Evolutionary conservation across 2,797 vertebrate species (phyloP).

Genomic region (Anguilla megastoma): DNA sequence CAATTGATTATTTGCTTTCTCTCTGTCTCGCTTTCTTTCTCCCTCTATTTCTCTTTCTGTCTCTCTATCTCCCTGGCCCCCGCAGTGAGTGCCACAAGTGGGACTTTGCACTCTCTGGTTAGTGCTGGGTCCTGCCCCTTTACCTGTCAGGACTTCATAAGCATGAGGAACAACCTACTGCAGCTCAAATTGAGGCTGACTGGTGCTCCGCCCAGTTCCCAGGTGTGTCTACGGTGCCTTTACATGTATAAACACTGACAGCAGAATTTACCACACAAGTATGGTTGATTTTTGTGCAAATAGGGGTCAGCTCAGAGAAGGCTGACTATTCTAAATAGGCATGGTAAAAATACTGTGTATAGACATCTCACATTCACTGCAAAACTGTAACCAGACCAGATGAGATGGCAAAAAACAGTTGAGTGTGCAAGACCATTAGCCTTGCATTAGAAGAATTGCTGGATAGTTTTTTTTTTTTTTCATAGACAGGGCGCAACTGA

Average conservation of each 20-base stretch:
- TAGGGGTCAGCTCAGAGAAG: not conserved
- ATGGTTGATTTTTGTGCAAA: not conserved
- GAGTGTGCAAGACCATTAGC: not conserved
- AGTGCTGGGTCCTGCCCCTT: conserved; percentile 72
- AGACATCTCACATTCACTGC: not conserved
- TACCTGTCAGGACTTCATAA: conserved; percentile 76
- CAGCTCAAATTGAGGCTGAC: conserved; percentile 71
- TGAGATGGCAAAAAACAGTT: no score
- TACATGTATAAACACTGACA: not conserved
- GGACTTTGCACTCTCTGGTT: conserved; percentile 76
- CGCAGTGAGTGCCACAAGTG: conserved; percentile 63
- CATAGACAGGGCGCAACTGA: not conserved
- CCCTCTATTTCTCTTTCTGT: not conserved
- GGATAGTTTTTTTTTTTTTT: not conserved
- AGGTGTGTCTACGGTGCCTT: no score
- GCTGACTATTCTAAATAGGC: not conserved
- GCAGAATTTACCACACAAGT: not conserved
- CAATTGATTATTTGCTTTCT: no score
- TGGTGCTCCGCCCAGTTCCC: conserved; percentile 50
- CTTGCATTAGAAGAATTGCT: not conserved
- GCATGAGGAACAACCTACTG: conserved; percentile 72
- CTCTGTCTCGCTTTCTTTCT: not conserved
- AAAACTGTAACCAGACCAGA: not conserved
- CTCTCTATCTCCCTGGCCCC: conserved; percentile 25
- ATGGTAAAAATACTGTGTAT: no score